Base-by-base conservation (phyloP, 2,888 invertebrate genomes). In the Acronicta psi region DNA sequence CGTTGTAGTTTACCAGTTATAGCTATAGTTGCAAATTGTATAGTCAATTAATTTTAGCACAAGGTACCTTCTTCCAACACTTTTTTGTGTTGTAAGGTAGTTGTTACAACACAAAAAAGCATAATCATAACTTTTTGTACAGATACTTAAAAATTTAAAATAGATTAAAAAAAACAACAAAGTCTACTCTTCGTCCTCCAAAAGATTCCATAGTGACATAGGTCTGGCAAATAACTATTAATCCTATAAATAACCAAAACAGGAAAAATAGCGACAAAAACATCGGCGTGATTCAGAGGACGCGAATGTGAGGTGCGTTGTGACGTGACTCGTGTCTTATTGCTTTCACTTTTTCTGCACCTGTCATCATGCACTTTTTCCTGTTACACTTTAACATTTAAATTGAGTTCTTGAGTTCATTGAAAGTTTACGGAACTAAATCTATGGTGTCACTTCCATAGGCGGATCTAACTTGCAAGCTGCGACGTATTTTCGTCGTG, bases 341-440 rank as follows among this genome's bases (percentile, higher is more conserved):
- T 37, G 56, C 70, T 73, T 73, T 73, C 67, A 73, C 73, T 73
- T 70, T 72, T 60, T 47, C 38, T 45, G 29, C 70, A 73, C 67
- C 58, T 70, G 73, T 40, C 53, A 49, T 25, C 42, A 55, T 45
- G 47, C 38, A 52, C 52, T 29, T 47, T 72, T 61, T 55, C 73
- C 60, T 70, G 73, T 63, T 63, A 66, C 49, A 73, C 59, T 69
- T 70, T 49, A 57, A 51, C 50, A 41, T 29, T 18, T 17, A 49
- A 67, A n/a, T n/a, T n/a, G n/a, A n/a, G n/a, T n/a, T n/a, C n/a
- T 67, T 44, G 44, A 51, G 47, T 51, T 63, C 37, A 57, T 57
- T 57, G 46, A 58, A 58, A 50, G 62, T 42, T 49, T 20, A 58
- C 53, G 63, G 46, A 56, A 45, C 34, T 38, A 37, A 36, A 14